These are phyloP conservation scores for Enteromius radiatus DNA, from an alignment of 2,797 vertebrate species.

Conservation along the genomic window DNA sequence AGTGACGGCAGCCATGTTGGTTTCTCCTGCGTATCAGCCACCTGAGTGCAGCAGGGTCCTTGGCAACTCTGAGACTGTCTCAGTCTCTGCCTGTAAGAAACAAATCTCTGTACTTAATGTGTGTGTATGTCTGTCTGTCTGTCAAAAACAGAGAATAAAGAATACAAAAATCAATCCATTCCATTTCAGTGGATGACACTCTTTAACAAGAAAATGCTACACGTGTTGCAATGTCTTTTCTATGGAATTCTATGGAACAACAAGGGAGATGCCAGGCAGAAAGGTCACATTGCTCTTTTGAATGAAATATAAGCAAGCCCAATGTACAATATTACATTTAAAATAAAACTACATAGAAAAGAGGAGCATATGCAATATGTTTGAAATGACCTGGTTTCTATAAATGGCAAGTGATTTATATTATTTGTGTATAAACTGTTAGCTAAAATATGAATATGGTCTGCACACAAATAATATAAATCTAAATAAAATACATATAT, in stretches of 20 bases:
- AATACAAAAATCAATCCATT: not conserved
- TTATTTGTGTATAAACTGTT: not conserved
- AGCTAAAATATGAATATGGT: not conserved
- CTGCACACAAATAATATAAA: not conserved
- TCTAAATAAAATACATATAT: not conserved
- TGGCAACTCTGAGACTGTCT: constrained; percentile 1
- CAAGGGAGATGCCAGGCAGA: not conserved
- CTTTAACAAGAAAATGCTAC: no score
- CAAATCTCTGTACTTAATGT: not conserved
- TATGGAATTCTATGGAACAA: not conserved
- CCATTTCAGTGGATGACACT: no score
- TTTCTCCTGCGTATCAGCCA: constrained; percentile 15
- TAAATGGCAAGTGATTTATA: not conserved
- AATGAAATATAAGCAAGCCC: not conserved
- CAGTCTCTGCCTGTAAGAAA: constrained; percentile 29
- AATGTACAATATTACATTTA: not conserved
- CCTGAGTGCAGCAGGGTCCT: constrained; percentile 38
- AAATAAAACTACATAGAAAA: no score
- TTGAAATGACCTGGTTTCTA: not conserved
- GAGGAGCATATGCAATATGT: not conserved
- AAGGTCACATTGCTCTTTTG: not conserved
- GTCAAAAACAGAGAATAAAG: not conserved
- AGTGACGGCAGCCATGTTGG: constrained; percentile 40
- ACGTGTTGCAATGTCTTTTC: not conserved
- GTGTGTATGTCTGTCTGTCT: not conserved